Conservation (phyloP, 2,888 invertebrate species). For the Eupelmus urozonus region DNA sequence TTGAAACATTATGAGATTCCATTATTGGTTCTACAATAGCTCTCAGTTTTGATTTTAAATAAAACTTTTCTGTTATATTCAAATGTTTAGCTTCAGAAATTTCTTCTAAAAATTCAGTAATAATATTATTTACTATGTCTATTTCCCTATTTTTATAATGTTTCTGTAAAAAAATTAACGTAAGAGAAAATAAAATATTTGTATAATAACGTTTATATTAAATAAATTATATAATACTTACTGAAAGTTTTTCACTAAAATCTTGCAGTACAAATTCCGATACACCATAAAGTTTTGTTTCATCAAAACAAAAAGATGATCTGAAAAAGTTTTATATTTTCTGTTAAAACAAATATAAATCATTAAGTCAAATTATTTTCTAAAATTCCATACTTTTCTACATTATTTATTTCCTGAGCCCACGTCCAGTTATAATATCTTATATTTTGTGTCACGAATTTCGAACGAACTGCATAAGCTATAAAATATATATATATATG, state of each 20-base stretch:
- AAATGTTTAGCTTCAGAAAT: no score
- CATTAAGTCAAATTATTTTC: background rate
- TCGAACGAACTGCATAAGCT: conserved; percentile 19
- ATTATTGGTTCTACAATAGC: no score
- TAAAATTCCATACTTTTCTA: conserved; percentile 17
- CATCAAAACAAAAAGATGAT: conserved; percentile 21
- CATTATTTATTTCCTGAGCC: background rate
- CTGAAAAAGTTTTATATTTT: conserved; percentile 15
- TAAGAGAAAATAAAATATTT: no score
- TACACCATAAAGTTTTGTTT: conserved; percentile 30
- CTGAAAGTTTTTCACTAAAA: background rate
- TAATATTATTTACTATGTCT: no score
- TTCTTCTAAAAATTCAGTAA: no score
- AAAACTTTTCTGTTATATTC: no score
- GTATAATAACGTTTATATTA: no score
- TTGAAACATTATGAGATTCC: background rate
- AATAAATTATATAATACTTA: no score
- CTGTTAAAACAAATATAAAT: background rate
- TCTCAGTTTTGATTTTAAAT: no score
- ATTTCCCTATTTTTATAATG: background rate
- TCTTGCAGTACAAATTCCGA: background rate
- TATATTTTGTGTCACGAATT: conserved; percentile 32
- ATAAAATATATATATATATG: background rate
- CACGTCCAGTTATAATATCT: conserved; percentile 14
- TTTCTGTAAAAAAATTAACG: no score